phyloP scores from a whole-genome alignment of 2,797 vertebrate genomes.

The Peromyscus melanophrys region DNA sequence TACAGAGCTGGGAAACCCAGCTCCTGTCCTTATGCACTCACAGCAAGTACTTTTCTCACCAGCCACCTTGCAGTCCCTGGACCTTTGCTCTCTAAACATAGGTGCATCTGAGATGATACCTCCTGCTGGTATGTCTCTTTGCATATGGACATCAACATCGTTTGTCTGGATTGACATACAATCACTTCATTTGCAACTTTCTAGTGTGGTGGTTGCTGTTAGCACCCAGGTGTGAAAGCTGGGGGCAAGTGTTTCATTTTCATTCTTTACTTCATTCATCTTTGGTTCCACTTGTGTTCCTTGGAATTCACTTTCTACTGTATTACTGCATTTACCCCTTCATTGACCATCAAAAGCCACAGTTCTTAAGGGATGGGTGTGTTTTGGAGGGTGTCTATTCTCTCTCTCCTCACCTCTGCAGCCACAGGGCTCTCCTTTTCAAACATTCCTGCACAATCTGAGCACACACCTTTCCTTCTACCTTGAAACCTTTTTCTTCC shows the following conservation, averaged over 20 bases:
- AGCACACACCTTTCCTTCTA: background rate
- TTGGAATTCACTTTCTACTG: background rate
- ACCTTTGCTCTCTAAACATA: background rate
- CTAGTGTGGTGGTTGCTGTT: background rate
- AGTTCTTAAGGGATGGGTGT: background rate
- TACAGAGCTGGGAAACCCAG: background rate
- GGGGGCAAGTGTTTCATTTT: background rate
- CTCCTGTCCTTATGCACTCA: background rate
- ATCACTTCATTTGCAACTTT: background rate
- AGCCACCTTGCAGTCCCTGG: background rate
- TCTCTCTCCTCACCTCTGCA: background rate
- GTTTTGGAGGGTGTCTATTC: background rate
- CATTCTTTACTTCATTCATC: background rate
- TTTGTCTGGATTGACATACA: background rate
- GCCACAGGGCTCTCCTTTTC: background rate
- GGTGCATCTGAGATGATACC: background rate
- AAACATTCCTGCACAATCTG: background rate
- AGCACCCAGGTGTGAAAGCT: background rate
- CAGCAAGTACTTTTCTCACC: background rate
- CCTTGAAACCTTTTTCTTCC: background rate
- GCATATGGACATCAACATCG: background rate
- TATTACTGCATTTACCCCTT: background rate
- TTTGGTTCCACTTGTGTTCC: background rate
- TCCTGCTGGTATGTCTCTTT: background rate
- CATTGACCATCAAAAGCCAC: background rate